Evolutionary conservation across 2,888 invertebrate species (phyloP), one percentile per base, ranked within the genome.

Genomic region (Ophion slaviceki): DNA sequence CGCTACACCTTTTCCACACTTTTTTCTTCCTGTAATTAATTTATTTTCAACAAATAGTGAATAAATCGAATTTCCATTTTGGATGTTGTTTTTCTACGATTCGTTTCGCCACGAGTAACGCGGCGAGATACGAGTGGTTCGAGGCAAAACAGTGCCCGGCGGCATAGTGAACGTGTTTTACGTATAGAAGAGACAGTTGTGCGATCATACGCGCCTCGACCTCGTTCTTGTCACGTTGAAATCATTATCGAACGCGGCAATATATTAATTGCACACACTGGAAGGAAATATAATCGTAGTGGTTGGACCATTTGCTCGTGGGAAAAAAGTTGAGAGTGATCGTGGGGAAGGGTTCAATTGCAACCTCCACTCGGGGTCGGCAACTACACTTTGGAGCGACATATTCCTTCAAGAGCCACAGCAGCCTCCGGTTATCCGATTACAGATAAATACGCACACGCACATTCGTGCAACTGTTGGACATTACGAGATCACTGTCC

Each of bases 101-200:
- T 57, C 20, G 32, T 64, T 64, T 28, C 64, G 62, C 57, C 57
- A 71, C 79, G 71, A 68, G 47, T 32, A 47, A 47, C 59, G 32
- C 7, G 59, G 20, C 59, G 32, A 0, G 59, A 17, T 32, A 28
- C 53, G 66, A 24, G 45, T 64, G 70, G 59, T 71, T 71, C 14
- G 32, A 66, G 45, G 7, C 6, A 40, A 8, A 40, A 7, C 57
- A 78, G 75, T 82, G 85, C 75, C 85, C 79, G 66, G 24, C 59
- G 82, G 85, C 85, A 40, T 40, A 85, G 85, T 80, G 85, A 85
- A 85, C 79, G 85, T 82, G 79, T 40, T 71, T 40, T 62, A 66
- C 20, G 81, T 77, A 32, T 74, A 45, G 64, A 17, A 28, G n/a
- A 40, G 80, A 74, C 68, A 11, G 24, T 72, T 66, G 40, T 17